phyloP scores from a whole-genome alignment of 1,140 invertebrate species.

The Aphis gossypii region DNA sequence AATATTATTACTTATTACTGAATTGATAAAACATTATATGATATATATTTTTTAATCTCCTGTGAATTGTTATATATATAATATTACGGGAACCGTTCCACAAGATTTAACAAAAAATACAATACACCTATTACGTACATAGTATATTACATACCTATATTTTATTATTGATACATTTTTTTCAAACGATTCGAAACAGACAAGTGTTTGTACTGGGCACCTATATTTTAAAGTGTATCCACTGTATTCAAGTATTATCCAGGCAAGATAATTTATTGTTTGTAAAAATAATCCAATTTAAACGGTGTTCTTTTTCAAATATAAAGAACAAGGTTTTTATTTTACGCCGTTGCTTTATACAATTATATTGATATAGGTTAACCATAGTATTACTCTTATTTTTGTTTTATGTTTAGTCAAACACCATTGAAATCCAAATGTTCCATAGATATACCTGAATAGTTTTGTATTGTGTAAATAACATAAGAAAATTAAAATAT shows the following conservation, averaged over 20 bases:
- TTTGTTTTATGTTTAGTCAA: not conserved
- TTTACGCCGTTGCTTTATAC: not conserved
- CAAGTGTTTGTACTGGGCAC: not conserved
- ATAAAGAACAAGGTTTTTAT: not conserved
- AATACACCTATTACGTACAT: not conserved
- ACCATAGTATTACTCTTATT: not conserved
- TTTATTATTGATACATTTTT: not conserved
- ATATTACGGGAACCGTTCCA: not conserved
- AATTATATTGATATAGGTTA: not conserved
- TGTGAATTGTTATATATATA: not conserved
- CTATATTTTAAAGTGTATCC: not conserved
- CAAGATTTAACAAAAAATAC: not conserved
- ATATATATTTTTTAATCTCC: not conserved
- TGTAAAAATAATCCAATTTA: slow-evolving; percentile 17
- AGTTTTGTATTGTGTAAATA: not conserved
- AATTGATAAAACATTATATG: not conserved
- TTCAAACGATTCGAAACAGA: not conserved
- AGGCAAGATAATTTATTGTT: not conserved
- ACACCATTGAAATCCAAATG: not conserved
- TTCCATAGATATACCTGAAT: not conserved
- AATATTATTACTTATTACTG: not conserved
- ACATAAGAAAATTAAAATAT: not conserved
- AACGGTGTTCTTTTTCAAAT: not conserved
- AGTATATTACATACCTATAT: not conserved
- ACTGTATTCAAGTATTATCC: not conserved